Evolutionary conservation across 2,888 invertebrate species (phyloP).

Genomic region (Acrobasis suavella): DNA sequence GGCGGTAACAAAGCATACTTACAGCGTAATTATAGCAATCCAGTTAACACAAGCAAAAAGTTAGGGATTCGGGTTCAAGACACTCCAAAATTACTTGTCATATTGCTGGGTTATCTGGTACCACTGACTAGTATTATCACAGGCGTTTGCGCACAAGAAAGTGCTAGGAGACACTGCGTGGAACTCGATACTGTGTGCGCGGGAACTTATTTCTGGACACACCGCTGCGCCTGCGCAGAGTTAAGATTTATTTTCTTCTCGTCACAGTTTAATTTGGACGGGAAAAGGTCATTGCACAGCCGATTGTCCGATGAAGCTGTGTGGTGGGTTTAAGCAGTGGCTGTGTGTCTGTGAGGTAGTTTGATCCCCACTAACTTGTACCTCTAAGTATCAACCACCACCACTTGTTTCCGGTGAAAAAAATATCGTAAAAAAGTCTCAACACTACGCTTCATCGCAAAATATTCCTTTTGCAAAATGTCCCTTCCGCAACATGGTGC

Average conservation of each 20-base stretch:
- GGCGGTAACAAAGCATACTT: slow-evolving; percentile 63
- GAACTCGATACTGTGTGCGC: slow-evolving; percentile 69
- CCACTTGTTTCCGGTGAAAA: too few relatives aligned
- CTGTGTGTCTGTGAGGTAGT: neutral
- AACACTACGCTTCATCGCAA: too few relatives aligned
- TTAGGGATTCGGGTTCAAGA: slow-evolving; percentile 34
- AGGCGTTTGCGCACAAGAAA: slow-evolving; percentile 58
- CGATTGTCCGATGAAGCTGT: slow-evolving; percentile 48
- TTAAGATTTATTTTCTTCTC: slow-evolving; percentile 59
- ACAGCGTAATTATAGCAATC: slow-evolving; percentile 64
- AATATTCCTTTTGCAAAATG: too few relatives aligned
- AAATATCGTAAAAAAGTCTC: too few relatives aligned
- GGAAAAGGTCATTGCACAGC: slow-evolving; percentile 79
- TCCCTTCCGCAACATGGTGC: too few relatives aligned
- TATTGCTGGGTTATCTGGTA: slow-evolving; percentile 50
- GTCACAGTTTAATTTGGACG: slow-evolving; percentile 74
- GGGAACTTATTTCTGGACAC: slow-evolving; percentile 67
- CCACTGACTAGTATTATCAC: slow-evolving; percentile 75
- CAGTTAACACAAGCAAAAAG: slow-evolving; percentile 59
- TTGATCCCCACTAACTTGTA: too few relatives aligned
- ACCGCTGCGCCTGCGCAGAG: slow-evolving; percentile 56
- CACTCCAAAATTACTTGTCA: slow-evolving; percentile 66
- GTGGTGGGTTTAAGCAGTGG: too few relatives aligned
- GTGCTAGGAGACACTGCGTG: slow-evolving; percentile 63
- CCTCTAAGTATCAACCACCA: too few relatives aligned